Conservation (phyloP, 2,113 vertebrate genomes). For the Centrocercus urophasianus region DNA sequence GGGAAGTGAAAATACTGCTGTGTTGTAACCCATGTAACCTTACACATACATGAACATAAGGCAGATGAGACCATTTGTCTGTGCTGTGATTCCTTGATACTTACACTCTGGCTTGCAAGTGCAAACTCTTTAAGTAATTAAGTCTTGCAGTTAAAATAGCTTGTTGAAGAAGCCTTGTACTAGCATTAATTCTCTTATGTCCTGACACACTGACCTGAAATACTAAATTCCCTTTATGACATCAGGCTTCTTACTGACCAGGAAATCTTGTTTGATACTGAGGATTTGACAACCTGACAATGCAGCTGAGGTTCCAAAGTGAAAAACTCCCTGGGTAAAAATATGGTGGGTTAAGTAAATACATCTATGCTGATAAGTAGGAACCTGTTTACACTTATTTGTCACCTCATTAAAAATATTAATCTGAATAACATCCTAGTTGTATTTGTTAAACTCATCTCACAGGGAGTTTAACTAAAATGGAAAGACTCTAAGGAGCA, state of each 20-base stretch:
- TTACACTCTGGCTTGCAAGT: neutral
- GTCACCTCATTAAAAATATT: conserved; percentile 48
- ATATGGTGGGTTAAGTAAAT: conserved; percentile 28
- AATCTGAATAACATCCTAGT: conserved; percentile 41
- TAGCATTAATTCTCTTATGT: conserved; percentile 21
- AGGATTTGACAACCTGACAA: conserved; percentile 17
- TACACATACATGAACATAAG: neutral
- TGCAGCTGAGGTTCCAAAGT: conserved; percentile 2
- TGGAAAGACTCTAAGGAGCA: conserved; percentile 62
- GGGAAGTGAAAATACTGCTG: conserved; percentile 56
- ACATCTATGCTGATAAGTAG: conserved; percentile 31
- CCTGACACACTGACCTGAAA: conserved; percentile 68
- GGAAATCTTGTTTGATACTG: conserved; percentile 23
- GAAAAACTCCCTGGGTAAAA: conserved; percentile 53
- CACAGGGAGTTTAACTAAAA: conserved; percentile 59
- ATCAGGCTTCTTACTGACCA: conserved; percentile 32
- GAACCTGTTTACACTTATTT: conserved; percentile 37
- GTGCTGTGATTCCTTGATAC: conserved; percentile 22
- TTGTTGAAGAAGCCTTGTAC: conserved; percentile 1
- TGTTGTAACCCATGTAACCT: conserved; percentile 43
- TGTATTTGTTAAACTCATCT: conserved; percentile 55
- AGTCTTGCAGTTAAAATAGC: neutral
- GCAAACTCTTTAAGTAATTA: conserved; percentile 32
- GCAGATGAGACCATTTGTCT: neutral
- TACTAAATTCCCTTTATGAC: conserved; percentile 24